Base-by-base conservation (phyloP, 2,888 invertebrate species). In the Caenorhabditis macrosperma region DNA sequence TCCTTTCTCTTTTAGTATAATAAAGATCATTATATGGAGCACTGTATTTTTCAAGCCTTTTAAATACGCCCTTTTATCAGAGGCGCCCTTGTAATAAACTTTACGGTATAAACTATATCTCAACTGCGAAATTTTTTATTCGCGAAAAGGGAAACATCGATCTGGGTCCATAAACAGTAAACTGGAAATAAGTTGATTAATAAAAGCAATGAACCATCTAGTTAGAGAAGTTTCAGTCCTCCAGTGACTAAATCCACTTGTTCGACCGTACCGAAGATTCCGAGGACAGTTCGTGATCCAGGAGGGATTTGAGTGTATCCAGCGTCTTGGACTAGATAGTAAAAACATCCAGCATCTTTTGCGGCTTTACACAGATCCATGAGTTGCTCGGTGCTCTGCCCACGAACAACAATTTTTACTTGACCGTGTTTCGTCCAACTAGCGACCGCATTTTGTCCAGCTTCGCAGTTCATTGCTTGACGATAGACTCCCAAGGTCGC, bases 401-500 rank as follows among this genome's bases (percentile, higher is more conserved):
- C 93, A 54, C 86, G 86, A 38, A 89, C 86, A 7, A 89, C 88
- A 41, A 90, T 86, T 75, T 89, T 88, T 30, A 86, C 85, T 35
- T 77, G 77, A 33, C 85, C 85, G 38, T 68, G 67, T 35, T 61
- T 54, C 1, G 71, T 78, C 85, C 85, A 85, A 7, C 71, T 61
- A n/a, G 75, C 55, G 17, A 85, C 38, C n/a, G 71, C 82, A 26
- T 44, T 57, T n/a, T 71, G 63, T n/a, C 85, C 83, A 7, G 60
- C 74, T 52, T 83, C 82, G 7, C 64, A 74, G 15, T 81, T 67
- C 75, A 82, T 82, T 3, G 85, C 85, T 68, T 85, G 66, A 59
- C 93, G 90, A 87, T 93, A 93, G 41, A 93, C 90, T 4, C 93
- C 93, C 17, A 94, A 90, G 50, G 93, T 92, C 26, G 93, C 93